Percentiles rank a stretch among this genome's conserved stretches.
These are phyloP conservation scores for Pristionchus entomophagus DNA, from an alignment of 2,888 invertebrate species.

Conservation along the genomic window DNA sequence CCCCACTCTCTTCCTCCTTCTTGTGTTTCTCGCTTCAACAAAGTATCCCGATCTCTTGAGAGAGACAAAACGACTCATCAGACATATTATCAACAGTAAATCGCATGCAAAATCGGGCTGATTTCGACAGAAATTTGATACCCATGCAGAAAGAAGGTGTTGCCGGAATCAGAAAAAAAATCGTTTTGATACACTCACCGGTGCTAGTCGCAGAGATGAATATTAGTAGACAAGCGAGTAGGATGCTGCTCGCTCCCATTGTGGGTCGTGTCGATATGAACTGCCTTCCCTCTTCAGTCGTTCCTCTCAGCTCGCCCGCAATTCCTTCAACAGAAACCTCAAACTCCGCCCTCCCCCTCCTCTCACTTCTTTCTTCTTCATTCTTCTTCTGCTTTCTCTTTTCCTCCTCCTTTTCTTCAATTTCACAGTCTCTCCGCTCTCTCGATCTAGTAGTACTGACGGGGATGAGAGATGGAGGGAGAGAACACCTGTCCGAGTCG, in stretches of 20 bases:
- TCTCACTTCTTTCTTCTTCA: neutral
- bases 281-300: neutral
- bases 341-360: neutral
- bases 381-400: neutral
- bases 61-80: neutral
- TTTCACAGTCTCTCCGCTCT: constrained; percentile 15
- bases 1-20: constrained; percentile 13
- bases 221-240: neutral
- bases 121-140: no score
- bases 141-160: no score
- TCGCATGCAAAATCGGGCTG: no score
- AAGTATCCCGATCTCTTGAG: constrained; percentile 13
- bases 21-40: constrained; percentile 26
- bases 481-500: constrained; percentile 8
- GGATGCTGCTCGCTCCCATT: neutral
- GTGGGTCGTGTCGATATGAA: neutral
- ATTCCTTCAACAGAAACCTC: constrained; percentile 39
- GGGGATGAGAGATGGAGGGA: neutral
- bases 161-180: neutral
- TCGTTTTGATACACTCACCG: neutral
- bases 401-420: neutral
- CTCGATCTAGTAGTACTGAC: constrained; percentile 1
- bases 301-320: constrained; percentile 1
- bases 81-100: neutral
- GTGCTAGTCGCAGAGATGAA: neutral